Conservation (phyloP, 2,888 invertebrate genomes). For the Troides oblongomaculatus region DNA sequence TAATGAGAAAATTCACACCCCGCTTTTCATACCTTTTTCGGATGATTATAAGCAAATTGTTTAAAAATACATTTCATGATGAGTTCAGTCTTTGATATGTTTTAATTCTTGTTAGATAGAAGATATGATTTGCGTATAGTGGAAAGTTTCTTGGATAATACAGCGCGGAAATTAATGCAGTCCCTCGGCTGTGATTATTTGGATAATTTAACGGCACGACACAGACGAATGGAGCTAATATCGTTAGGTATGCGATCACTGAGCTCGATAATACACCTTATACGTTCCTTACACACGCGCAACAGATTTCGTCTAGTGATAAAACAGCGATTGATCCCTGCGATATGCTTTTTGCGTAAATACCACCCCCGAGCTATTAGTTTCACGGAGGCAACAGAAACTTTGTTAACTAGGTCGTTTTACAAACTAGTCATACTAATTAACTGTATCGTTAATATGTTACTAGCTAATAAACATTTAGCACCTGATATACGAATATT, state of each 20-base stretch:
- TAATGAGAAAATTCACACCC: slow-evolving; percentile 76
- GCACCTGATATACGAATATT: slow-evolving; percentile 7
- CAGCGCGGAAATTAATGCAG: slow-evolving; percentile 62
- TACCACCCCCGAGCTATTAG: slow-evolving; percentile 54
- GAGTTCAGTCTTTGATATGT: too few relatives aligned
- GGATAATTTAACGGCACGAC: slow-evolving; percentile 78
- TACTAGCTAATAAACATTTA: slow-evolving; percentile 3
- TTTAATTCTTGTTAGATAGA: too few relatives aligned
- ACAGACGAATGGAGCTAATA: slow-evolving; percentile 80
- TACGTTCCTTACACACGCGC: slow-evolving; percentile 74
- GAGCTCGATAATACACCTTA: slow-evolving; percentile 60
- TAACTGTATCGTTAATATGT: neutral
- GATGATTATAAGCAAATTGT: neutral
- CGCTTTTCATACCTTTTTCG: slow-evolving; percentile 50
- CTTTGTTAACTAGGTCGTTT: slow-evolving; percentile 48
- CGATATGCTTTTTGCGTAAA: slow-evolving; percentile 78
- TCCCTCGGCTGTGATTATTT: slow-evolving; percentile 77
- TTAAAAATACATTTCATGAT: neutral
- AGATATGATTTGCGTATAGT: neutral
- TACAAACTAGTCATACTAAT: slow-evolving; percentile 22
- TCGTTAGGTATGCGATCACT: slow-evolving; percentile 69
- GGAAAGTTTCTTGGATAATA: slow-evolving; percentile 35
- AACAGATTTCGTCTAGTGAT: slow-evolving; percentile 69
- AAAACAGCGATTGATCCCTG: slow-evolving; percentile 71
- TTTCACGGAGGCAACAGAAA: slow-evolving; percentile 57